phyloP scores from a whole-genome alignment of 64 coral and sea anemone species.

The Cladopsammia gracilis region DNA sequence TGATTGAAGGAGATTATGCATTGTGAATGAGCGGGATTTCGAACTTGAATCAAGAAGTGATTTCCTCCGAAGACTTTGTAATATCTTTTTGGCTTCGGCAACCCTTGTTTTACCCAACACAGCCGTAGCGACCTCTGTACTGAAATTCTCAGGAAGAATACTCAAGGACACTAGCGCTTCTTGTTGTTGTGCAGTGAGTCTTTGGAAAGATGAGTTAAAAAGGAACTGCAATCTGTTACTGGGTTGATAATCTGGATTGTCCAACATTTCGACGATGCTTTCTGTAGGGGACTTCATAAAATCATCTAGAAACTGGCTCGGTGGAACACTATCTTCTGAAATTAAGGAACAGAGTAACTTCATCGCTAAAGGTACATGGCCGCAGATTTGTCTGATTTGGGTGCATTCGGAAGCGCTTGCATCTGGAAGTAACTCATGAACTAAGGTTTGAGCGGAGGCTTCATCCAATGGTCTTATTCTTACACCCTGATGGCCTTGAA shows the following conservation, averaged over 20 bases:
- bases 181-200: neutral
- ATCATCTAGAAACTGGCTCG: no score
- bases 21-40: neutral
- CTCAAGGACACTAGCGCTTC: neutral
- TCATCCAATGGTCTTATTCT: neutral
- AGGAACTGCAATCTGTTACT: neutral
- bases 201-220: constrained; percentile 20
- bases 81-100: neutral
- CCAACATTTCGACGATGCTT: no score
- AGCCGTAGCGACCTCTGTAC: constrained; percentile 16
- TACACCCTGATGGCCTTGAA: neutral
- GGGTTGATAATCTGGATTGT: no score
- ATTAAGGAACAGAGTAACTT: no score
- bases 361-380: no score
- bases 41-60: constrained; percentile 3
- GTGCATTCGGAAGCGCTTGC: no score
- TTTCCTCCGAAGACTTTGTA: neutral
- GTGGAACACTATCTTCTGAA: neutral
- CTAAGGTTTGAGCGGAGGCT: no score
- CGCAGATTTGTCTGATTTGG: no score
- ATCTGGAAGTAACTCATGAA: no score
- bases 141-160: neutral
- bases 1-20: constrained; percentile 11
- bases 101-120: neutral
- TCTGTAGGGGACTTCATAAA: no score